A percentile compares a stretch with the other conserved stretches of the same genome.
phyloP scores from a whole-genome alignment of 2,797 vertebrate genomes.

The Lutjanus argentimaculatus region DNA sequence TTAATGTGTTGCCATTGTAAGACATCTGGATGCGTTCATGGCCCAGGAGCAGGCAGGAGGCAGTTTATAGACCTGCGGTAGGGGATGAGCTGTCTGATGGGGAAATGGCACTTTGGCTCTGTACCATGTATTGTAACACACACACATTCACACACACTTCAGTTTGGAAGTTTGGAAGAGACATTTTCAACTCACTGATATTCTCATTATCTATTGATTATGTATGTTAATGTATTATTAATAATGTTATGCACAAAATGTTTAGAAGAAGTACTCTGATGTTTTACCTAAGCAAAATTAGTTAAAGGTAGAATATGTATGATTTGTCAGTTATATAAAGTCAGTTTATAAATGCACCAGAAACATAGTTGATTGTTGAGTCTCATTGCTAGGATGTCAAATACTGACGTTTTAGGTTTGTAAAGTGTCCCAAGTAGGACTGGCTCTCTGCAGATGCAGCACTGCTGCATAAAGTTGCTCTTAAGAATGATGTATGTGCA shows the following conservation, averaged over 20 bases:
- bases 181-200: constrained; percentile 9
- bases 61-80: constrained; percentile 80
- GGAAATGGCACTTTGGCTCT: constrained; percentile 73
- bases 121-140: constrained; percentile 50
- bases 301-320: background rate
- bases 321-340: too few species aligned
- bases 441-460: too few species aligned
- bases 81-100: constrained; percentile 73
- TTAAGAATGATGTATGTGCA: too few species aligned
- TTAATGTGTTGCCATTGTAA: constrained; percentile 87
- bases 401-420: too few species aligned
- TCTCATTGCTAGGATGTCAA: too few species aligned
- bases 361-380: too few species aligned
- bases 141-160: constrained; percentile 33
- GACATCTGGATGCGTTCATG: constrained; percentile 86
- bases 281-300: too few species aligned
- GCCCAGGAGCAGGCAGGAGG: constrained; percentile 84
- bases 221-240: constrained; percentile 20
- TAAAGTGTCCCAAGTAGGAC: too few species aligned
- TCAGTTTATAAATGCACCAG: too few species aligned
- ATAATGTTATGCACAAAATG: background rate
- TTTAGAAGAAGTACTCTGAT: background rate
- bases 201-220: constrained; percentile 21
- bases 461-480: too few species aligned
- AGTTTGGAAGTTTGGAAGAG: background rate